Base-by-base conservation (phyloP, 2,113 vertebrate genomes). In the Microtus oregoni region DNA sequence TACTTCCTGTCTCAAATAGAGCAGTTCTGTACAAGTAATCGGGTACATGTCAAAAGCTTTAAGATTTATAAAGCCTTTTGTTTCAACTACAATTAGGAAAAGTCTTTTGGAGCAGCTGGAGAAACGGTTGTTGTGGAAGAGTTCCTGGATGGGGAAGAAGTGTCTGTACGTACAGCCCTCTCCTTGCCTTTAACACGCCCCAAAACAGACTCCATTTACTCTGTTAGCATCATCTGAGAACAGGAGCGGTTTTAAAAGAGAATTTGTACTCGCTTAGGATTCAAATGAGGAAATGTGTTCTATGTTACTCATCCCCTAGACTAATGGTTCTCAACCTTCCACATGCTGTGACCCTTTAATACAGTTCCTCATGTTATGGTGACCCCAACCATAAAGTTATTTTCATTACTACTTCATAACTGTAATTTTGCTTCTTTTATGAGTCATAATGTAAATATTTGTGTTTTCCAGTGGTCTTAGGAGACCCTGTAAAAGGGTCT, bases 121-220 rank as follows among this genome's bases (percentile, higher is more conserved):
- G 41, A 41, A 41, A 41, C 3, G 41, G 41, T 41, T 41, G 41
- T 41, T 41, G 41, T 41, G 41, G 41, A 41, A 41, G 41, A 41
- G 41, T 41, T 41, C 41, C 41, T 41, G 41, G 41, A 41, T 3
- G 41, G 41, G 41, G 41, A 41, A 41, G 41, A 41, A 41, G 41
- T 41, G 41, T 41, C 41, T 41, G 99, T 99, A 98, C 97, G 99
- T 99, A 93, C 82, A 65, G 67, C 81, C 61, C 19, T 55, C 50
- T 61, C 86, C 86, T 67, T 32, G 65, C 7, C 24, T 72, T 70
- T 70, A 61, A 0, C 14, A 1, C 1, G 28, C 15, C 30, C 44
- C 32, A 44, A 52, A 44, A 68, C 73, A 19, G 26, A 38, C 82
- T 76, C 77, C 4, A 2, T 68, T 68, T 32, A 1, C 41, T 47